Evolutionary conservation across 2,113 vertebrate genomes (phyloP).

Genomic region (Phrynosoma platyrhinos): DNA sequence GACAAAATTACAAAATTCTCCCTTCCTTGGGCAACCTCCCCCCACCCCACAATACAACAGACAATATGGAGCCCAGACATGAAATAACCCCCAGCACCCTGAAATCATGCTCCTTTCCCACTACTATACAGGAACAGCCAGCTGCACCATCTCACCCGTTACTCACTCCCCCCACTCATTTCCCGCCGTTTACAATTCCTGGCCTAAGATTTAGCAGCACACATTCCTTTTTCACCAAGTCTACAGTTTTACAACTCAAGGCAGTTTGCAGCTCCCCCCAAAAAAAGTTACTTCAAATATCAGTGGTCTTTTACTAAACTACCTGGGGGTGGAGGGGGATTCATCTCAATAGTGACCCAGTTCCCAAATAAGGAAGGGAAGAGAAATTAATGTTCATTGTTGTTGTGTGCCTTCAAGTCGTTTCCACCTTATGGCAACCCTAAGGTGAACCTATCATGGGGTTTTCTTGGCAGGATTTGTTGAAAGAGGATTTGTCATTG

Average conservation of each 20-base stretch:
- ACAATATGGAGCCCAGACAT: slow-evolving; percentile 4
- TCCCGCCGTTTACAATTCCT: not conserved
- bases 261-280: accelerated
- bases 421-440: too few relatives aligned
- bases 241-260: not conserved
- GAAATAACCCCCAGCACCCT: not conserved
- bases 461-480: too few relatives aligned
- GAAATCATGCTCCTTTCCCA: slow-evolving; percentile 10
- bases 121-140: not conserved
- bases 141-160: slow-evolving; percentile 40
- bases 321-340: not conserved
- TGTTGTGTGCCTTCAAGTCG: too few relatives aligned
- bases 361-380: not conserved
- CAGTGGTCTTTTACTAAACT: not conserved
- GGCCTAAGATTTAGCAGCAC: not conserved
- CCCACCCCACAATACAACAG: not conserved
- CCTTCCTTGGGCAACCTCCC: accelerated
- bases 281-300: not conserved
- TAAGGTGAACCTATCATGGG: too few relatives aligned
- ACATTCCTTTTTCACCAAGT: not conserved
- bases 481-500: too few relatives aligned
- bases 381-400: not conserved
- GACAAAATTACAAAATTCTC: not conserved
- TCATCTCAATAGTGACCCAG: not conserved
- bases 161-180: not conserved